phyloP scores from a whole-genome alignment of 1,140 invertebrate genomes.

The Helicoverpa armigera region DNA sequence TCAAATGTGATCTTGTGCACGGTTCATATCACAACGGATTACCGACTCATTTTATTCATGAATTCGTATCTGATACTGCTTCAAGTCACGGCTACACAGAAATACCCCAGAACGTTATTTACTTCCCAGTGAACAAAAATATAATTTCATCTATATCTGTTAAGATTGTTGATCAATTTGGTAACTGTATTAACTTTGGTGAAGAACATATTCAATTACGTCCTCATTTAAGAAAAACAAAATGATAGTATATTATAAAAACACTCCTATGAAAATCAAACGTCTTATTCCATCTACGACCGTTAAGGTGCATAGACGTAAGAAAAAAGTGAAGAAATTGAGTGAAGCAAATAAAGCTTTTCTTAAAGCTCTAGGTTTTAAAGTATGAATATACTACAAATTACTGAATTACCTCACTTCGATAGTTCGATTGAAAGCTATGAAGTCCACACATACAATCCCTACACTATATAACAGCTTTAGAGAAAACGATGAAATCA shows the following conservation, averaged over 20 bases:
- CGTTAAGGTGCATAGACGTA: slow-evolving; percentile 1
- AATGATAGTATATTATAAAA: neutral
- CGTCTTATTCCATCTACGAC: neutral
- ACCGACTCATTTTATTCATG: neutral
- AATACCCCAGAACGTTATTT: slow-evolving; percentile 17
- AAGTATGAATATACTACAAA: neutral
- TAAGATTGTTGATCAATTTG: neutral
- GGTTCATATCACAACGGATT: slow-evolving; percentile 2
- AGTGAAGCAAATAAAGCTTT: slow-evolving; percentile 12
- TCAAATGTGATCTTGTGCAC: slow-evolving; percentile 16
- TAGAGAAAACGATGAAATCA: neutral
- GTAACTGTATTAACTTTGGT: slow-evolving; percentile 10
- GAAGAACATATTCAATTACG: slow-evolving; percentile 21
- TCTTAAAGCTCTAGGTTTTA: slow-evolving; percentile 1
- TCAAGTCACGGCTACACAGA: neutral
- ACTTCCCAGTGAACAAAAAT: slow-evolving; percentile 25
- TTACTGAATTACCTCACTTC: neutral
- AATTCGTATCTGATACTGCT: neutral
- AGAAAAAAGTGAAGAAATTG: neutral
- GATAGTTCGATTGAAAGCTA: slow-evolving; percentile 11
- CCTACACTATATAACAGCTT: neutral
- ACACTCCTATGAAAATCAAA: neutral
- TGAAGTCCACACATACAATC: neutral
- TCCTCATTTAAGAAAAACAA: slow-evolving; percentile 14
- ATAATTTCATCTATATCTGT: slow-evolving; percentile 17